Evolutionary conservation across 30 jellyfish, hydroid and myxozoan genomes (phyloP), one percentile per base, ranked within the genome.

Genomic region (Nemopilema nomurai): DNA sequence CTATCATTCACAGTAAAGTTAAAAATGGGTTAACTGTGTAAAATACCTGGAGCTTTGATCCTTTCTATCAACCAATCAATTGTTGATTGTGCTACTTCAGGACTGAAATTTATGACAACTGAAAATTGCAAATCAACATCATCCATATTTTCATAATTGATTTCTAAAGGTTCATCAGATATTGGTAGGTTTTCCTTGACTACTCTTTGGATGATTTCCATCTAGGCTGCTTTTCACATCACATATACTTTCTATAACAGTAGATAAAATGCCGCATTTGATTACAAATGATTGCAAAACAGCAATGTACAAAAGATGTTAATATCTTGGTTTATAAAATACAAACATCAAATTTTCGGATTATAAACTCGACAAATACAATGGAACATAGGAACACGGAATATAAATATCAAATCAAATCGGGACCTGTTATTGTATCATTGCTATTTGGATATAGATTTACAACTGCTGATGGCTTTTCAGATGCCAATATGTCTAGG

Each of bases 51-150:
- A 18, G 87, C 64, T 87, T 71, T 57, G 17, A 94, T 77, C 72
- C 80, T 69, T 9, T 69, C 86, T 25, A 88, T 79, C 41, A 94
- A 49, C 99, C 99, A 94, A 19, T 86, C 90, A 20, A 86, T 82
- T 16, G 99, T 80, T 62, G 85, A 97, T 75, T 63, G 86, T 49
- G 99, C 75, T 8, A 90, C 91, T 57, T 68, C 75, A 0, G 84
- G 26, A 22, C 67, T 80, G 65, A 94, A 94, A 74, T 81, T 79
- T 67, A 94, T 64, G 7, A 94, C 96, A 74, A 94, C 80, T 1
- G 90, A 66, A 18, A 89, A 86, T 17, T 27, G 8, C 71, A 76
- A 31, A 25, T 76, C 86, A n/a, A 73, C 28, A 20, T 68, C 23
- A 9, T 70, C 89, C 85, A 67, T 69, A 9, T 77, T 73, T 1